Conservation (phyloP, 2,888 invertebrate genomes). For the Aquatica leii region DNA sequence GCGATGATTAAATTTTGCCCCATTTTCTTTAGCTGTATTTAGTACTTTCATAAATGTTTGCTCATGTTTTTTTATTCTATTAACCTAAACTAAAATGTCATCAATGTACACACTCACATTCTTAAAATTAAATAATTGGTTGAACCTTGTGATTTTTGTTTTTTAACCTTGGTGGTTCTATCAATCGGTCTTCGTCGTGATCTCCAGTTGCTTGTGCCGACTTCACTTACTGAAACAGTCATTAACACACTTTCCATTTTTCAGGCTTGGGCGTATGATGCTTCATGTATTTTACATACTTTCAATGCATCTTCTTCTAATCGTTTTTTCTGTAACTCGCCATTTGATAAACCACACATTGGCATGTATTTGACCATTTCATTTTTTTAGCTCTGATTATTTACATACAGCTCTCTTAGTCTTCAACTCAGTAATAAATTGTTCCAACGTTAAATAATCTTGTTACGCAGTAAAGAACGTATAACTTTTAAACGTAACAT, state of each 20-base stretch:
- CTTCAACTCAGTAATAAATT: constrained; percentile 25
- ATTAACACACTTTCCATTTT: not conserved
- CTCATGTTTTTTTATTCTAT: not conserved
- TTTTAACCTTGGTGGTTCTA: not conserved
- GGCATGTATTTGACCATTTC: constrained; percentile 34
- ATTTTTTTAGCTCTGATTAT: not conserved
- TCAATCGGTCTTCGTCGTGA: not conserved
- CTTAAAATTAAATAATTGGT: constrained; percentile 4
- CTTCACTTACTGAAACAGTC: not conserved
- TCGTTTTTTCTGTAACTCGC: constrained; percentile 34
- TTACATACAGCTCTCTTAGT: constrained; percentile 14
- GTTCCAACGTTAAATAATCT: constrained; percentile 23
- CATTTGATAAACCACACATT: constrained; percentile 39
- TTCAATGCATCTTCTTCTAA: constrained; percentile 38
- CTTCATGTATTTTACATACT: constrained; percentile 27
- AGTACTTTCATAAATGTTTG: not conserved
- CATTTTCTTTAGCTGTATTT: not conserved
- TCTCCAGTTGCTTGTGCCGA: too few relatives aligned
- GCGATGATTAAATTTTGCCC: not conserved
- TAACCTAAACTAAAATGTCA: not conserved
- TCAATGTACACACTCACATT: not conserved
- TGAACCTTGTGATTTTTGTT: not conserved
- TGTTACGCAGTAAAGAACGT: not conserved
- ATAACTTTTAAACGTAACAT: not conserved
- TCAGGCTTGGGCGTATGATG: not conserved